Evolutionary conservation across 1,140 invertebrate genomes (phyloP).

Genomic region (Nixonia krombeini): DNA sequence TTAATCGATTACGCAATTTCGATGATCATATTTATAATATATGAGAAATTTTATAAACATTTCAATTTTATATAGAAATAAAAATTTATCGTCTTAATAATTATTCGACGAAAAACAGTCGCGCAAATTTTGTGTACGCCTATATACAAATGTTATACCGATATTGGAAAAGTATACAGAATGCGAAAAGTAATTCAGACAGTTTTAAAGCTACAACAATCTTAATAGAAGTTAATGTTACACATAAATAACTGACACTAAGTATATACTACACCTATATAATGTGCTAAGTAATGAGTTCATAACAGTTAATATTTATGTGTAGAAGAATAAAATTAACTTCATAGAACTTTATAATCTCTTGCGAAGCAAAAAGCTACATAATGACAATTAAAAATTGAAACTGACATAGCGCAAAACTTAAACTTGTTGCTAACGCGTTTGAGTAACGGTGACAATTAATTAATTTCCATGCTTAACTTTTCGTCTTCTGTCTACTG

Average conservation of each 20-base stretch:
- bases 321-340: too few species aligned
- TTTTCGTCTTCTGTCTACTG: slow-evolving; percentile 11
- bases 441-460: too few species aligned
- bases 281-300: too few species aligned
- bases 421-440: too few species aligned
- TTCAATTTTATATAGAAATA: slow-evolving; percentile 42
- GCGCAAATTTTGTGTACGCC: slow-evolving; percentile 45
- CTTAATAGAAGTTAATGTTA: too few species aligned
- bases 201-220: too few species aligned
- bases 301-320: too few species aligned
- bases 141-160: slow-evolving; percentile 30
- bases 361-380: too few species aligned
- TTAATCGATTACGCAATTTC: slow-evolving; percentile 37
- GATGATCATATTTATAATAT: slow-evolving; percentile 33
- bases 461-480: too few species aligned
- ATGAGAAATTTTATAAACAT: slow-evolving; percentile 38
- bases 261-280: too few species aligned
- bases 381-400: not conserved
- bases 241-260: too few species aligned
- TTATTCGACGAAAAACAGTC: slow-evolving; percentile 32
- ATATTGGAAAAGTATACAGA: slow-evolving; percentile 16
- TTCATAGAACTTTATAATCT: too few species aligned
- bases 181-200: slow-evolving; percentile 10
- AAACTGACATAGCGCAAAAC: not conserved
- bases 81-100: slow-evolving; percentile 30